A percentile compares a stretch with the other conserved stretches of the same genome.
phyloP scores from a whole-genome alignment of 2,797 vertebrate species.

The Hemitrygon akajei region DNA sequence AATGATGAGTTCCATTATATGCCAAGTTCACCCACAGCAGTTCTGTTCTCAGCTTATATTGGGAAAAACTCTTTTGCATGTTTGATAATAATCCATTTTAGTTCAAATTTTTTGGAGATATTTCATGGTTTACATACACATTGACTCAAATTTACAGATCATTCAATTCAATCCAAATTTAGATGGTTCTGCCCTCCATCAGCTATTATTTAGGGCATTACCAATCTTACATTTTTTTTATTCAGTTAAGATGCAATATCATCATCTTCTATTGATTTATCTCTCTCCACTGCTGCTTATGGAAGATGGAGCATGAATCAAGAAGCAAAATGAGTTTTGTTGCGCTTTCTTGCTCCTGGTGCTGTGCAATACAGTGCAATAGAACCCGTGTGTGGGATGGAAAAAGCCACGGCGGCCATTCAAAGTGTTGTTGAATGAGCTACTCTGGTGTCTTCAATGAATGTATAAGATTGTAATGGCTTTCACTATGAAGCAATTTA shows the following conservation, averaged over 20 bases:
- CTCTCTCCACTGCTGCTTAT: background rate
- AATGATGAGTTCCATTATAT: background rate
- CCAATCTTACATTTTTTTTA: background rate
- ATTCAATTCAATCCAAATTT: background rate
- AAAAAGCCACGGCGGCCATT: background rate
- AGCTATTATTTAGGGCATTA: background rate
- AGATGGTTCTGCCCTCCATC: background rate
- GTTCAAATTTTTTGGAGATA: background rate
- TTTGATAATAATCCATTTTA: background rate
- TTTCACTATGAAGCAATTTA: background rate
- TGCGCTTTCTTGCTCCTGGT: background rate
- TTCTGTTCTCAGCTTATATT: background rate
- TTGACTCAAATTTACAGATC: background rate
- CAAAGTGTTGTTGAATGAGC: background rate
- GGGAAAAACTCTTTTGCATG: background rate
- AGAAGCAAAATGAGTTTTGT: background rate
- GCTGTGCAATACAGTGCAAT: conserved; percentile 10
- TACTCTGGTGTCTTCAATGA: background rate
- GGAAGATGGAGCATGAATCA: background rate
- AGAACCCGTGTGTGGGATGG: background rate
- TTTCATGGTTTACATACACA: background rate
- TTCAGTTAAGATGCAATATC: background rate
- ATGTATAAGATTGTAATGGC: background rate
- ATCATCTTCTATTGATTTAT: background rate
- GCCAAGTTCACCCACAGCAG: background rate